Evolutionary conservation across 2,888 invertebrate species (phyloP), one percentile per base, ranked within the genome.

Genomic region (Loripinus fragilis): DNA sequence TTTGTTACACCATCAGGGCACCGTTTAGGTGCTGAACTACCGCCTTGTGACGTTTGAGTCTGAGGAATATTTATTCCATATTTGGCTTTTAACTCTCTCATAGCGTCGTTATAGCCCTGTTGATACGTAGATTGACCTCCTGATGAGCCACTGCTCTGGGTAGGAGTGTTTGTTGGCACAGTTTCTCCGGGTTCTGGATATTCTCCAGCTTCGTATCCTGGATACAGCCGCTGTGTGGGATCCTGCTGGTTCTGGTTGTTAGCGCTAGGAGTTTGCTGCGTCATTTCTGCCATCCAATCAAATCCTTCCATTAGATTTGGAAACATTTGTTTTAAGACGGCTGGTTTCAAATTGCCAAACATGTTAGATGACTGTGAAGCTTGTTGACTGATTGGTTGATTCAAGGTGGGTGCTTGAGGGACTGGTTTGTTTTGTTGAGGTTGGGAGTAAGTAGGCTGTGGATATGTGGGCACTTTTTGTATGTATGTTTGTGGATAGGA

Each of bases 61-160:
- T 45, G 50, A 25, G 64, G 50, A 0, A 50, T n/a, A 12, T 38
- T 38, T 17, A 76, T 23, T 23, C 83, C 83, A 38, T 74, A 70
- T 12, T 50, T 38, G 35, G 50, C 28, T 69, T 75, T 64, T 8
- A 83, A 28, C 38, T 78, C 76, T 30, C 71, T 55, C 20, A 83
- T 38, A 1, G 83, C 83, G 33, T 83, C 83, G 35, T 76, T 78
- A 52, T 74, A 83, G 15, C 83, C 83, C 50, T 83, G 71, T 55
- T 72, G 69, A 52, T 83, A 83, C 33, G 71, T 38, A 17, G 55
- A 50, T 17, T 52, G n/a, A 10, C n/a, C 33, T 17, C 33, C 33
- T 10, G 71, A 64, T 10, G 45, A 25, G 33, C 10, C 33, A 15
- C 3, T 15, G 2, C 20, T 12, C 17, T 33, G 30, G 5, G 74